Conservation (phyloP, 64 coral and sea anemone species). For the Montipora efflorescens region DNA sequence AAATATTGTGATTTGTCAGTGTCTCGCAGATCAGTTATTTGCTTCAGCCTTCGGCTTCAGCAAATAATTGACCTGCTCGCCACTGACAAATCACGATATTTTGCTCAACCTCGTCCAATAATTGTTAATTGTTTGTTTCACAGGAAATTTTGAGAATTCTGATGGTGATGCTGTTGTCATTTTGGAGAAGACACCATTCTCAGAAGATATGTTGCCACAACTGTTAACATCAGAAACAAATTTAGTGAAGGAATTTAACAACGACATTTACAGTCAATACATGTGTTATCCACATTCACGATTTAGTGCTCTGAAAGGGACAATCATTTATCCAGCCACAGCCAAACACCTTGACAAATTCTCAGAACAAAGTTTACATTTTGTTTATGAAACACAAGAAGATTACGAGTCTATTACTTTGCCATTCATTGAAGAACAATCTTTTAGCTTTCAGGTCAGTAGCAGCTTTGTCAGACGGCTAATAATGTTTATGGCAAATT, state of each 20-base stretch:
- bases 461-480: neutral
- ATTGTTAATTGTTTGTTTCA: neutral
- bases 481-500: no score
- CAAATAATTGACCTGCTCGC: no score
- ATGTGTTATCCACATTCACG: slow-evolving; percentile 70
- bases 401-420: slow-evolving; percentile 83
- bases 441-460: slow-evolving; percentile 89
- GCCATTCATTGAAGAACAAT: slow-evolving; percentile 84
- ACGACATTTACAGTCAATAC: slow-evolving; percentile 92
- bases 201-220: slow-evolving; percentile 50
- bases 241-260: slow-evolving; percentile 77
- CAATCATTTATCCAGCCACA: slow-evolving; percentile 93
- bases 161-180: slow-evolving; percentile 92
- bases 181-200: slow-evolving; percentile 98
- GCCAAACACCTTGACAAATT: slow-evolving; percentile 92
- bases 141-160: slow-evolving; percentile 75
- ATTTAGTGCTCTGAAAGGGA: slow-evolving; percentile 87
- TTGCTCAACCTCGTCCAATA: no score
- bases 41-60: no score
- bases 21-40: no score
- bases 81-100: no score
- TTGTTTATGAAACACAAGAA: slow-evolving; percentile 82
- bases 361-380: slow-evolving; percentile 64
- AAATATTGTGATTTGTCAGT: no score
- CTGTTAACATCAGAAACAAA: slow-evolving; percentile 77